Conservation (phyloP, 2,888 invertebrate species). For the Uloborus plumipes region DNA sequence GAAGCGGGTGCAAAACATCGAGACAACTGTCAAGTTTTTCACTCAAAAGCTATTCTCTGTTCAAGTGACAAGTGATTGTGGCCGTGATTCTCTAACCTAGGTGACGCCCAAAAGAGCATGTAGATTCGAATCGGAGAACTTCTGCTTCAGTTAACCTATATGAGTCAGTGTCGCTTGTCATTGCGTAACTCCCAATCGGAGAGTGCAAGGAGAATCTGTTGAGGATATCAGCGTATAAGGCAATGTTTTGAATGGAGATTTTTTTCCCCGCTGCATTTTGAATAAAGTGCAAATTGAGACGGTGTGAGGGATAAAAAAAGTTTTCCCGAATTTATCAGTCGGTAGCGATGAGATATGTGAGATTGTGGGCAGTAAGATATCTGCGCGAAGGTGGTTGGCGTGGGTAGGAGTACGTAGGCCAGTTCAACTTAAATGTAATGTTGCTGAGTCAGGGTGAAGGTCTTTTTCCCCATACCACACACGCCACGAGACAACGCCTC, state of each 20-base stretch:
- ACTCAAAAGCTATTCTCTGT: too few species aligned
- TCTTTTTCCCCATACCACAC: slow-evolving; percentile 27
- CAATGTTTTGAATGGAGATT: background rate
- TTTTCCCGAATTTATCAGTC: slow-evolving; percentile 24
- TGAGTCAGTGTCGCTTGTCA: too few species aligned
- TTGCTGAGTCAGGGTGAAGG: slow-evolving; percentile 62
- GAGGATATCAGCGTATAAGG: slow-evolving; percentile 1
- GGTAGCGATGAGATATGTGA: slow-evolving; percentile 25
- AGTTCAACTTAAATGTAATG: slow-evolving; percentile 27
- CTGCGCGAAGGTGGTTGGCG: slow-evolving; percentile 26
- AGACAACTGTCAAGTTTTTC: too few species aligned
- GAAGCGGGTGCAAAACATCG: too few species aligned
- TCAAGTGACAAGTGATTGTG: too few species aligned
- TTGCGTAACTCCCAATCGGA: too few species aligned
- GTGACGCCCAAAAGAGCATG: too few species aligned
- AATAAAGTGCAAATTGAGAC: background rate
- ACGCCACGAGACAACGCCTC: slow-evolving; percentile 53
- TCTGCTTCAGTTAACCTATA: too few species aligned
- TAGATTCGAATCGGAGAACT: too few species aligned
- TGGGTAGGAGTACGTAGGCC: slow-evolving; percentile 34
- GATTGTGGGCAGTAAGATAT: slow-evolving; percentile 24
- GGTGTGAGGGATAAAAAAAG: background rate
- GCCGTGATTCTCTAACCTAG: too few species aligned
- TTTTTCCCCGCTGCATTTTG: background rate
- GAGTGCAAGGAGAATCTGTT: background rate